These are phyloP conservation scores for Lagopus leucura DNA, from an alignment of 2,113 vertebrate genomes.

Conservation along the genomic window DNA sequence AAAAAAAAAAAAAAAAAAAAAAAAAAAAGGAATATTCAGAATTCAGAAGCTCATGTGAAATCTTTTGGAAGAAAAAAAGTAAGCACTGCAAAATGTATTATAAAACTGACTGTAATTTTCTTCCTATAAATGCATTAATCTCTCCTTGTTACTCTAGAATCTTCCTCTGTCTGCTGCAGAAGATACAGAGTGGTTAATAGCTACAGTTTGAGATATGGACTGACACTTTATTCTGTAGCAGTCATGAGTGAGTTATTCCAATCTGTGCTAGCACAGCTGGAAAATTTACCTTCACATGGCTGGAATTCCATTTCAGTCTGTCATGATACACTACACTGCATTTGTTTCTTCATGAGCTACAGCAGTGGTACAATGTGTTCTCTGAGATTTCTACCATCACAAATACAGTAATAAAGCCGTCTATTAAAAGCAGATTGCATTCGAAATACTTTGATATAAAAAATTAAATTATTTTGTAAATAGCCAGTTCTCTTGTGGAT, in stretches of 20 bases:
- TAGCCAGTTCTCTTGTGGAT: neutral
- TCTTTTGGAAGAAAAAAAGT: neutral
- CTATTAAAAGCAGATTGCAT: conserved; percentile 45
- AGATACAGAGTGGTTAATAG: conserved; percentile 64
- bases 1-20: neutral
- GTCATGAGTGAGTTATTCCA: conserved; percentile 82
- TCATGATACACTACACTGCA: conserved; percentile 74
- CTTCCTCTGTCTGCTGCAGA: conserved; percentile 24
- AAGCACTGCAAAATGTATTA: neutral
- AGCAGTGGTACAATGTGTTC: neutral
- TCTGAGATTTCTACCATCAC: conserved; percentile 61
- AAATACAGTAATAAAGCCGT: conserved; percentile 52
- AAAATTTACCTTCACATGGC: conserved; percentile 80
- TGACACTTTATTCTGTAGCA: conserved; percentile 73
- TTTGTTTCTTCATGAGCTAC: conserved; percentile 70
- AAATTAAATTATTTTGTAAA: conserved; percentile 40
- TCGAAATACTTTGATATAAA: conserved; percentile 9
- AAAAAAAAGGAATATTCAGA: neutral
- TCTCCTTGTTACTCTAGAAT: conserved; percentile 41
- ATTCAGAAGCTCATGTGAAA: neutral
- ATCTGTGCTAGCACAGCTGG: conserved; percentile 74
- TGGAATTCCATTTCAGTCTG: conserved; percentile 77
- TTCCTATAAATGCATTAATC: conserved; percentile 52
- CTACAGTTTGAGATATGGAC: conserved; percentile 74
- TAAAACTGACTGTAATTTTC: neutral